Conservation (phyloP, 2,113 vertebrate species). For the Siphamia tubifer region DNA sequence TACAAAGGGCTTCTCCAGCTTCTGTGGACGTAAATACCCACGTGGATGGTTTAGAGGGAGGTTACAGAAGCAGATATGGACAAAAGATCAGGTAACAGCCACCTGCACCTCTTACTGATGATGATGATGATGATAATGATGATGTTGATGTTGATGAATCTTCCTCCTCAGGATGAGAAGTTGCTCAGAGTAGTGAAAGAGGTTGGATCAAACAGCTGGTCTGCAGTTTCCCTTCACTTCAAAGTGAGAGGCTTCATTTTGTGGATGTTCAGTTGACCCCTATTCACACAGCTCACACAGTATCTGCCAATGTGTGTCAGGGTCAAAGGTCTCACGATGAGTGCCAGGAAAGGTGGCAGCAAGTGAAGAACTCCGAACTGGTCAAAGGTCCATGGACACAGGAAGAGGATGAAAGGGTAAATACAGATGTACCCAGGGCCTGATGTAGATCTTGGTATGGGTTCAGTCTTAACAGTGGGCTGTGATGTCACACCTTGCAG, state of each 20-base stretch:
- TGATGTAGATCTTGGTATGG: slow-evolving; percentile 62
- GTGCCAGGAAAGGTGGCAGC: slow-evolving; percentile 91
- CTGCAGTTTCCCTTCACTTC: slow-evolving; percentile 85
- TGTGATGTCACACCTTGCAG: slow-evolving; percentile 69
- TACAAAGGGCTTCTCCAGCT: slow-evolving; percentile 1
- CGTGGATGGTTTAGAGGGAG: not conserved
- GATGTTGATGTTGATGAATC: not conserved
- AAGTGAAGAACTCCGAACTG: slow-evolving; percentile 88
- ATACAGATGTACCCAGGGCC: not conserved
- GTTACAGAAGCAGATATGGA: slow-evolving; percentile 39
- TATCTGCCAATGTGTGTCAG: slow-evolving; percentile 7
- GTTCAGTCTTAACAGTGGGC: slow-evolving; percentile 41
- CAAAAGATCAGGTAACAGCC: slow-evolving; percentile 51
- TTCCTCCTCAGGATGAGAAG: slow-evolving; percentile 83
- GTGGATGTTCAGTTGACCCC: no score
- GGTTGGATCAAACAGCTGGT: slow-evolving; percentile 88
- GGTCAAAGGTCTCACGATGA: slow-evolving; percentile 46
- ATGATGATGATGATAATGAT: not conserved
- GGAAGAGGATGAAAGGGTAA: slow-evolving; percentile 94
- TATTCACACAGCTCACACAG: not conserved
- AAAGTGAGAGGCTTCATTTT: slow-evolving; percentile 76
- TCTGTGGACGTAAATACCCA: not conserved
- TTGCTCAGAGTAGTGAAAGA: slow-evolving; percentile 84
- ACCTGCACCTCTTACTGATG: not conserved
- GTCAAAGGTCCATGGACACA: slow-evolving; percentile 96